A percentile compares a stretch with the other conserved stretches of the same genome.
Evolutionary conservation across 2,888 invertebrate genomes (phyloP).

Genomic region (Xestia sexstrigata): DNA sequence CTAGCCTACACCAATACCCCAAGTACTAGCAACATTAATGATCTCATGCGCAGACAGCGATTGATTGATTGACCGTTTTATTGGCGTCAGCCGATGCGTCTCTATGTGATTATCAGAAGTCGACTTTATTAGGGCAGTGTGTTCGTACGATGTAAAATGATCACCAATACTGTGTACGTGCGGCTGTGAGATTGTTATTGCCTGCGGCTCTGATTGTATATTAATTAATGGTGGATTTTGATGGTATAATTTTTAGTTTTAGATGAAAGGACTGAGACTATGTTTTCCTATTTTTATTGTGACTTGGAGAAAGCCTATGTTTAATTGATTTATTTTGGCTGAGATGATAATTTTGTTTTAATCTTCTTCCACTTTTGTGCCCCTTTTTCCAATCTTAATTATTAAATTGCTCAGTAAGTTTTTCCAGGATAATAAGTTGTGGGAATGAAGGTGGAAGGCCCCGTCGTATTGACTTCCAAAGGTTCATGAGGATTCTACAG

Average conservation of each 20-base stretch:
- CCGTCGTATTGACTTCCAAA: too few species aligned
- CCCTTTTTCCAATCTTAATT: too few species aligned
- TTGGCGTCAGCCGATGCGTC: conserved; percentile 67
- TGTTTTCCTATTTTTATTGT: neutral
- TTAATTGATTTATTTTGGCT: neutral
- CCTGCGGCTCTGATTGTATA: conserved; percentile 40
- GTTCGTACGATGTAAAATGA: conserved; percentile 57
- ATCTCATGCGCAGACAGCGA: conserved; percentile 71
- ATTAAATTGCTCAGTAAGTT: too few species aligned
- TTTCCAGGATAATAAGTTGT: too few species aligned
- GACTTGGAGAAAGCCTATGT: neutral
- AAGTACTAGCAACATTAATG: conserved; percentile 71
- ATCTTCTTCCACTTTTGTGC: too few species aligned
- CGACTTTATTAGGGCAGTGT: conserved; percentile 64
- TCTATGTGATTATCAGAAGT: conserved; percentile 66
- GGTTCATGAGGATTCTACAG: too few species aligned
- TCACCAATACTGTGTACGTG: conserved; percentile 51
- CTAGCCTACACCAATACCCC: conserved; percentile 51
- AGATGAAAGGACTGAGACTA: neutral
- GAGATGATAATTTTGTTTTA: too few species aligned
- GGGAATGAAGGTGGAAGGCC: neutral
- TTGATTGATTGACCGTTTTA: conserved; percentile 76
- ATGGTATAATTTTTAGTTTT: conserved; percentile 25
- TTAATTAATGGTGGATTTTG: conserved; percentile 48
- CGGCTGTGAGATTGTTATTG: conserved; percentile 21